These are phyloP conservation scores for Zoanthus sansibaricus DNA, from an alignment of 92 coral and sea anemone genomes.

Conservation along the genomic window DNA sequence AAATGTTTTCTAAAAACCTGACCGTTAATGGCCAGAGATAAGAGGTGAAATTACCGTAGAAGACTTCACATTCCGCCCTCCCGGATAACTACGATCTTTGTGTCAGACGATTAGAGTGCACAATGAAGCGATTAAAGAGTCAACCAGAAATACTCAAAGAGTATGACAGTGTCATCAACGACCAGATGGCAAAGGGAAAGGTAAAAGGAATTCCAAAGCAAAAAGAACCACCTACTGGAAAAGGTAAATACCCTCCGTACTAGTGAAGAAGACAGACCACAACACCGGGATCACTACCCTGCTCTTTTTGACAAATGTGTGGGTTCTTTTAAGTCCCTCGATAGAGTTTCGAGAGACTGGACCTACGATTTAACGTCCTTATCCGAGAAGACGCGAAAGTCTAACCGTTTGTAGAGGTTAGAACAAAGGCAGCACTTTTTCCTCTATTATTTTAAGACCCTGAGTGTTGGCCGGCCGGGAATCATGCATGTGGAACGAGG, in stretches of 20 bases:
- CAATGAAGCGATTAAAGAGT: neutral
- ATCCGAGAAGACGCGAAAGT: no score
- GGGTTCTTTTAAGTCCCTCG: no score
- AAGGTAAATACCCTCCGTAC: neutral
- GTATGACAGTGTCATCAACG: slow-evolving; percentile 7
- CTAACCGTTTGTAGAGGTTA: no score
- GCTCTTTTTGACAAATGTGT: no score
- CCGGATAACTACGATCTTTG: neutral
- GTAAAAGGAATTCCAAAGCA: neutral
- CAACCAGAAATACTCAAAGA: neutral
- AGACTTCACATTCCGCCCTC: neutral
- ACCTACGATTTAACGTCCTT: no score
- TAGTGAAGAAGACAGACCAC: no score
- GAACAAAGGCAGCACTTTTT: no score
- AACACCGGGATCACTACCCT: no score
- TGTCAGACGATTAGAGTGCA: neutral
- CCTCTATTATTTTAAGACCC: no score
- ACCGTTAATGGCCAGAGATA: neutral
- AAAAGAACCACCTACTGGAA: slow-evolving; percentile 8
- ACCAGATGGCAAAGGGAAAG: neutral
- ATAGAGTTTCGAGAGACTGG: no score
- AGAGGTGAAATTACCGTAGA: slow-evolving; percentile 20
- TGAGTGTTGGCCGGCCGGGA: no score
- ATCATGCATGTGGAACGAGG: no score
- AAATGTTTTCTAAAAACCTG: neutral